Percentiles rank a stretch among this genome's conserved stretches.
These are phyloP conservation scores for Peromyscus nudipes DNA, from an alignment of 2,797 vertebrate species.

Conservation along the genomic window DNA sequence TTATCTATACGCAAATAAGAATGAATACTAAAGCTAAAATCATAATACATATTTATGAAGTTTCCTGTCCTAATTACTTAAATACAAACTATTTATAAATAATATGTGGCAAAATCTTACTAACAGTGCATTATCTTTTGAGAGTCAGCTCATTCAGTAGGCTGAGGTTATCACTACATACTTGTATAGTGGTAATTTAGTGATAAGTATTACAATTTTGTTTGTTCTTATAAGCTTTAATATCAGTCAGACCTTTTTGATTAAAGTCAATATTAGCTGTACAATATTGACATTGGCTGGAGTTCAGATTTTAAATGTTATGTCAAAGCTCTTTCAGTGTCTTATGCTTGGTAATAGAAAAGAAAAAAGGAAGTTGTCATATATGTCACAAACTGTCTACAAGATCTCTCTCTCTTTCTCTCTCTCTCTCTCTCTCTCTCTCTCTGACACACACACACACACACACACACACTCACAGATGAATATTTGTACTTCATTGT, in stretches of 20 bases:
- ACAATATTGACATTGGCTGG: constrained; percentile 70
- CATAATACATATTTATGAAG: constrained; percentile 23
- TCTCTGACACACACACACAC: background rate
- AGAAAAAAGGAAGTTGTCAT: background rate
- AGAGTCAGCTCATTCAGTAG: background rate
- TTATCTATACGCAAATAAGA: constrained; percentile 10
- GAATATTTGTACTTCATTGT: constrained; percentile 16
- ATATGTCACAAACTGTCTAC: background rate
- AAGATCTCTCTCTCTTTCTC: background rate
- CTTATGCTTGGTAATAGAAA: constrained; percentile 62
- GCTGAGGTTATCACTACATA: constrained; percentile 21
- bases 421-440: too few species aligned
- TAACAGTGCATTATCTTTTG: constrained; percentile 19
- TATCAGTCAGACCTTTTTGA: constrained; percentile 73
- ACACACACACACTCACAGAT: background rate
- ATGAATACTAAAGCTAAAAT: constrained; percentile 23
- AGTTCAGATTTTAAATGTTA: constrained; percentile 73
- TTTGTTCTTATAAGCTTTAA: constrained; percentile 73
- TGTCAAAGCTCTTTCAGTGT: constrained; percentile 64
- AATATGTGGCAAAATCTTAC: constrained; percentile 46
- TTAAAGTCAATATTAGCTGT: constrained; percentile 79
- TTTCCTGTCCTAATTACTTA: constrained; percentile 39
- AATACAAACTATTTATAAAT: constrained; percentile 45
- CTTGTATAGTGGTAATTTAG: constrained; percentile 37
- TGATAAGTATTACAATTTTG: constrained; percentile 59